phyloP scores from a whole-genome alignment of 2,888 invertebrate genomes.

The Tholera decimalis region DNA sequence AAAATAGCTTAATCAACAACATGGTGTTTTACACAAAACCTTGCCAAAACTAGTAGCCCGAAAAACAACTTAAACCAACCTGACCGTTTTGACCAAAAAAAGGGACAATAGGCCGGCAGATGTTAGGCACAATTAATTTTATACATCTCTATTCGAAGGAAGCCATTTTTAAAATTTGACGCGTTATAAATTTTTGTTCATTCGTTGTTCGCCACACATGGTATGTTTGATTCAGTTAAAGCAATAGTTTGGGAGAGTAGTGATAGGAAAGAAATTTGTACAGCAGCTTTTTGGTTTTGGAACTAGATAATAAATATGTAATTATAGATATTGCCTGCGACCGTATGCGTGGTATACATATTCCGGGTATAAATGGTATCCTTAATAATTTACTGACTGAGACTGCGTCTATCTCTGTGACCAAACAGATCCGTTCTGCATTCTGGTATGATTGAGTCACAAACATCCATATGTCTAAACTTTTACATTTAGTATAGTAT shows the following conservation, averaged over 20 bases:
- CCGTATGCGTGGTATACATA: too few species aligned
- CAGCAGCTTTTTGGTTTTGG: constrained; percentile 2
- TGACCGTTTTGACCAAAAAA: constrained; percentile 73
- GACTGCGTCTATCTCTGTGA: too few species aligned
- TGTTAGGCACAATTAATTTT: constrained; percentile 89
- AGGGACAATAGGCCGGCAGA: constrained; percentile 84
- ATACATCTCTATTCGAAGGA: constrained; percentile 89
- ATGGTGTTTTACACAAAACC: constrained; percentile 8
- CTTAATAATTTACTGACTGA: too few species aligned
- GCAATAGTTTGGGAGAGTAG: neutral
- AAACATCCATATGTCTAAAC: too few species aligned
- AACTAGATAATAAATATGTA: neutral
- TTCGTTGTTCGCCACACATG: constrained; percentile 81
- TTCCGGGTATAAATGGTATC: too few species aligned
- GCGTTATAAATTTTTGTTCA: constrained; percentile 88
- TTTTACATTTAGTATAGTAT: too few species aligned
- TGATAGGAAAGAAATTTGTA: constrained; percentile 9
- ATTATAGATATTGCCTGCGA: too few species aligned
- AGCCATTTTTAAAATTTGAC: constrained; percentile 90
- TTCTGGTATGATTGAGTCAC: too few species aligned
- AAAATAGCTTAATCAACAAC: constrained; percentile 21
- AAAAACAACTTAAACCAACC: constrained; percentile 51
- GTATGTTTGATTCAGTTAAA: constrained; percentile 55
- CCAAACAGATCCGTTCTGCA: too few species aligned
- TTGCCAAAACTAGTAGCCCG: constrained; percentile 51